Evolutionary conservation across 2,113 vertebrate species (phyloP), one percentile per base, ranked within the genome.

Genomic region (Lathamus discolor): DNA sequence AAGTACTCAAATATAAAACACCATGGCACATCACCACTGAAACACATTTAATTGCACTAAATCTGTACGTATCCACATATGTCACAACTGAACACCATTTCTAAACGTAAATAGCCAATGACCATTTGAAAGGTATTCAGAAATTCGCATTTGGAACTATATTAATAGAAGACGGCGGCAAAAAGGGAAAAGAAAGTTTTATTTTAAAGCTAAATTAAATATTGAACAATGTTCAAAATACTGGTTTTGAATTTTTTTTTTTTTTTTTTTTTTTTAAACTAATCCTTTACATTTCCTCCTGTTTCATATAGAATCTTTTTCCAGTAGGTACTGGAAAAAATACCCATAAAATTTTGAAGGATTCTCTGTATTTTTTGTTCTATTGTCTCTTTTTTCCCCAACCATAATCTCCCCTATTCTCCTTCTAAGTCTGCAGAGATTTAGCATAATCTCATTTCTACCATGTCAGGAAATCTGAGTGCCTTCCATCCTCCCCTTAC

Each of bases 381-480:
- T 31, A 9, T 9, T 85, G 27, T 46, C 25, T 68, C 25, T 31
- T 68, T 80, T 88, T 88, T 37, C 37, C 43, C 28, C 23, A 59
- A 75, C 63, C 10, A 75, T 4, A 16, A 72, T 29, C 7, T 17
- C 85, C 9, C 1, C 29, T 59, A 44, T 29, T 75, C 23, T 41
- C 68, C n/a, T n/a, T n/a, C 29, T 27, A 54, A 49, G 1, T 37
- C 13, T 61, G 64, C 48, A 86, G 33, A 83, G n/a, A 76, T 29
- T 27, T 46, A 49, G 28, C 18, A 68, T n/a, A 61, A 46, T 46
- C 33, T 49, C 17, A 64, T n/a, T 84, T 59, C 39, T 3, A 77
- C 41, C 4, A 24, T 0, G 0, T 54, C 44, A 89, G 44, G 11
- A 77, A 62, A 7, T 7, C 19, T 3, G 20, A 78, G 3, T 24